Conservation (phyloP, 2,797 vertebrate species). For the Nothura maculosa region DNA sequence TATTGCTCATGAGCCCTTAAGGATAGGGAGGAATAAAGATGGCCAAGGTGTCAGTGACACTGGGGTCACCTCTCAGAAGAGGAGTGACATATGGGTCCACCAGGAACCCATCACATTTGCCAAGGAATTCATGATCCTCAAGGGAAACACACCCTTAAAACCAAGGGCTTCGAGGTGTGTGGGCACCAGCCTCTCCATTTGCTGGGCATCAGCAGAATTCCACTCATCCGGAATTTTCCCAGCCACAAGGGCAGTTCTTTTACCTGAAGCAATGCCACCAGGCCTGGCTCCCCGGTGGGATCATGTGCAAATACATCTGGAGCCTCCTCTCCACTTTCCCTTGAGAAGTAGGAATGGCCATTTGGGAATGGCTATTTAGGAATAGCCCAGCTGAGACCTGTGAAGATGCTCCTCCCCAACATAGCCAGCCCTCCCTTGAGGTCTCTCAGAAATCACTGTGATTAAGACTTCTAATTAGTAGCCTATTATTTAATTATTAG, state of each 20-base stretch:
- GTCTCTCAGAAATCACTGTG: background rate
- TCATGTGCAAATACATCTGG: background rate
- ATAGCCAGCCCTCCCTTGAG: background rate
- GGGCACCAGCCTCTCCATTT: background rate
- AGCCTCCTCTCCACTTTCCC: background rate
- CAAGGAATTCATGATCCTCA: background rate
- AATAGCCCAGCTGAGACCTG: background rate
- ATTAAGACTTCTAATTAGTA: slow-evolving; percentile 42
- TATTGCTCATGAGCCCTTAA: background rate
- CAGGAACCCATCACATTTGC: background rate
- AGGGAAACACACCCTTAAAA: background rate
- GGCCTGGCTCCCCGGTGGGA: rapidly evolving
- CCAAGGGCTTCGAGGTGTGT: background rate
- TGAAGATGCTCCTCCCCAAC: background rate
- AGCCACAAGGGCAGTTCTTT: background rate
- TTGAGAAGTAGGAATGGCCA: background rate
- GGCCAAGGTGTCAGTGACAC: rapidly evolving
- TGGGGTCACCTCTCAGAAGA: background rate
- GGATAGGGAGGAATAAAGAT: background rate
- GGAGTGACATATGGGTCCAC: background rate
- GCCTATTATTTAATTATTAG: background rate
- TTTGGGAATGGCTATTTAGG: no score
- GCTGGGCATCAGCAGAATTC: background rate
- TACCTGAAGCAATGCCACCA: background rate
- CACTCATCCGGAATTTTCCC: background rate